Evolutionary conservation across 2,888 invertebrate species (phyloP).

Genomic region (Perizoma flavofasciatum): DNA sequence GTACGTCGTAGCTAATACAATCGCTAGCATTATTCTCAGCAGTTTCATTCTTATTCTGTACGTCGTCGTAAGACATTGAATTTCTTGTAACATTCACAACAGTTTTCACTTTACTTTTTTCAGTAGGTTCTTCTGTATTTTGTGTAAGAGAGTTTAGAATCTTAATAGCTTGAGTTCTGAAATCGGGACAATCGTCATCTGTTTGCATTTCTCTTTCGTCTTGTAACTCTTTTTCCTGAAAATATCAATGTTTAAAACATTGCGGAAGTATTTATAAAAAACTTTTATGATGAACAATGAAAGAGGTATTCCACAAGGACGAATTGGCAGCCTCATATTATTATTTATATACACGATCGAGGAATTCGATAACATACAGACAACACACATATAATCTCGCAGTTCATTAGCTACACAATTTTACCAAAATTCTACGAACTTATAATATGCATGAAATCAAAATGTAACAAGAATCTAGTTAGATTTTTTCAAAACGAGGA

Average conservation of each 20-base stretch:
- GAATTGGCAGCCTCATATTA: slow-evolving; percentile 1
- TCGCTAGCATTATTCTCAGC: slow-evolving; percentile 23
- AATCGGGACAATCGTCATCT: slow-evolving; percentile 57
- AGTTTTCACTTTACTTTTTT: slow-evolving; percentile 24
- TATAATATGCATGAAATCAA: not conserved
- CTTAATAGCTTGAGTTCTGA: slow-evolving; percentile 53
- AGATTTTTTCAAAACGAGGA: not conserved
- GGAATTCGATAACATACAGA: not conserved
- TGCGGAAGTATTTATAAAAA: too few relatives aligned
- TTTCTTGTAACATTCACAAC: slow-evolving; percentile 2
- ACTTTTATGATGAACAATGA: not conserved
- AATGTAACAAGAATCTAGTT: not conserved
- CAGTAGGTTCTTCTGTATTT: slow-evolving; percentile 5
- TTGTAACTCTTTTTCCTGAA: slow-evolving; percentile 59
- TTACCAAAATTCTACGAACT: not conserved
- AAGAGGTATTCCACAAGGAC: not conserved
- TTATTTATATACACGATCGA: not conserved
- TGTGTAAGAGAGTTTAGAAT: slow-evolving; percentile 23
- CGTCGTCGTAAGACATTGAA: slow-evolving; percentile 25
- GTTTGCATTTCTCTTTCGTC: slow-evolving; percentile 68
- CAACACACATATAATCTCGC: not conserved
- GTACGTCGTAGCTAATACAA: slow-evolving; percentile 34
- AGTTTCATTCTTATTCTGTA: slow-evolving; percentile 36
- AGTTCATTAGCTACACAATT: not conserved
- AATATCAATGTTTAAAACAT: slow-evolving; percentile 6